phyloP scores from a whole-genome alignment of 1,140 invertebrate species.

The Aphelinus atriplicis region DNA sequence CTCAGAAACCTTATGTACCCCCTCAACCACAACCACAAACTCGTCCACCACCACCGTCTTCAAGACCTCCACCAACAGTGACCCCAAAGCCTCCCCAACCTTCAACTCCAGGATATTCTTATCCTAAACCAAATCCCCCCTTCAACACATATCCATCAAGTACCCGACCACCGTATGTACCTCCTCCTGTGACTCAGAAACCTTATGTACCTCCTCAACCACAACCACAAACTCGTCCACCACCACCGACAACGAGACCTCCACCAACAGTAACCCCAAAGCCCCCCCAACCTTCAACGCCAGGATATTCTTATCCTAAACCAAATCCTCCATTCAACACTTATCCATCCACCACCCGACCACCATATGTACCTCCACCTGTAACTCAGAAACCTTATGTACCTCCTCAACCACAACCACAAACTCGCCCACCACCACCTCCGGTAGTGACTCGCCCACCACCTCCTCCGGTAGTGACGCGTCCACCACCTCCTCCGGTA shows the following conservation, averaged over 20 bases:
- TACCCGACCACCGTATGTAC: not conserved
- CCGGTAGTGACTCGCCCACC: conserved; percentile 5
- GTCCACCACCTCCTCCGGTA: too few relatives aligned
- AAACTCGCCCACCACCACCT: conserved; percentile 31
- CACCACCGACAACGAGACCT: conserved; percentile 13
- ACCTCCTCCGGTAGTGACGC: not conserved
- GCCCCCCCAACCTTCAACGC: not conserved
- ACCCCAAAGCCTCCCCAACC: not conserved
- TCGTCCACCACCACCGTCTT: conserved; percentile 5
- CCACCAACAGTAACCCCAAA: conserved; percentile 11
- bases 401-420: conserved; percentile 7
- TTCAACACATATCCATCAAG: not conserved
- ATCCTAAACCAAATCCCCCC: conserved; percentile 21
- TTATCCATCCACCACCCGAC: too few relatives aligned
- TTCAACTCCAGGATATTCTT: conserved; percentile 7
- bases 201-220: not conserved
- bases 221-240: conserved; percentile 2
- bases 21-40: conserved; percentile 9
- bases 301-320: conserved; percentile 25
- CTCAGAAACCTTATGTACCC: not conserved
- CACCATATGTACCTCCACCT: not conserved
- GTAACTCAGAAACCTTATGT: not conserved
- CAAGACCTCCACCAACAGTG: conserved; percentile 15
- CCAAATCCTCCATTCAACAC: conserved; percentile 16
- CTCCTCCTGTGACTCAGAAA: not conserved